Base-by-base conservation (phyloP, 2,888 invertebrate species). In the Volucella inanis region DNA sequence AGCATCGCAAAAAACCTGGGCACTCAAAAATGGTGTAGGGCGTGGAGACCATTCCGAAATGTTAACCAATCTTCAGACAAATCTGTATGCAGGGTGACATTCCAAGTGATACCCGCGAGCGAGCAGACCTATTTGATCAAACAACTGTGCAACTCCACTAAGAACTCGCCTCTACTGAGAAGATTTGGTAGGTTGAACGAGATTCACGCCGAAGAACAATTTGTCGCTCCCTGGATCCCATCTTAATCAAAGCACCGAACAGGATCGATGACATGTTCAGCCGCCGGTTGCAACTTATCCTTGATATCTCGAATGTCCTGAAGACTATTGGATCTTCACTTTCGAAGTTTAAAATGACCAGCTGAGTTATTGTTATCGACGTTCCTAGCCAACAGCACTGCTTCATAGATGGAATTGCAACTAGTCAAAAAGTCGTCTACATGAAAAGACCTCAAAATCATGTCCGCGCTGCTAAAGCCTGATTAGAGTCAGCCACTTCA, bases 101-200 rank as follows among this genome's bases (percentile, higher is more conserved):
- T 68, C 68, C 76, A 77, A 50, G 49, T 12, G 3, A 77, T 22
- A 10, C 61, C 68, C 8, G 61, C 52, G 76, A 6, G 59, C 47
- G 4, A 67, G 67, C 10, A 67, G 12, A 10, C 57, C 59, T 0
- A 50, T 76, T 10, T 50, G 57, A 39, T 76, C 59, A 11, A 67
- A 67, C 8, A 57, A 45, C 12, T 47, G 59, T 3, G 55, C 68
- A 1, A 68, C 38, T 12, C 55, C 47, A 6, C 49, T 70, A 2
- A 70, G 39, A 2, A 70, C 57, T 1, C 31, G 64, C 8, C 64
- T 11, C 14, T 64, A 38, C 2, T 49, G 49, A 8, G 12, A 38
- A 14, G 31, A 31, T 31, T 43, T 41, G 2, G 10, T 14, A 10
- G 14, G 43, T 43, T 22, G 12, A 1, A 39, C 38, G 6, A 68